A percentile compares a stretch with the other conserved stretches of the same genome.
Conservation (phyloP, 2,797 vertebrate genomes). For the Poecilia picta region DNA sequence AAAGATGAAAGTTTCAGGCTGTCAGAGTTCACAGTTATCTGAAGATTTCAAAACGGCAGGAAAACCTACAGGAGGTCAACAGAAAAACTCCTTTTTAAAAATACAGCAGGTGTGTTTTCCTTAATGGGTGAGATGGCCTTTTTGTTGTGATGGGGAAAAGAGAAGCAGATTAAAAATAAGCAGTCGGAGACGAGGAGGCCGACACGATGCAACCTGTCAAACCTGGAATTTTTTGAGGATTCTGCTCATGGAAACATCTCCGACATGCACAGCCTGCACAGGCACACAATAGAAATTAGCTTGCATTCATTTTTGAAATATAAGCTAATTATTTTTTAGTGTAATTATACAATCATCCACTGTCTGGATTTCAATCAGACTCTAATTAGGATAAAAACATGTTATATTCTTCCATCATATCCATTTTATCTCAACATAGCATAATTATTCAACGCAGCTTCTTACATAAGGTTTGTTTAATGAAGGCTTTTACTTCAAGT, state of each 20-base stretch:
- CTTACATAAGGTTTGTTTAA: slow-evolving; percentile 16
- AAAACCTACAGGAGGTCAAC: slow-evolving; percentile 6
- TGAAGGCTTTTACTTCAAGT: not conserved
- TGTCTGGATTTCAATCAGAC: slow-evolving; percentile 35
- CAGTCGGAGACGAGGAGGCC: slow-evolving; percentile 59
- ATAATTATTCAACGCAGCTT: slow-evolving; percentile 25
- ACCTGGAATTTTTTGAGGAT: slow-evolving; percentile 85
- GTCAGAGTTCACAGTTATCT: slow-evolving; percentile 29
- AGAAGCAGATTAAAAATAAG: slow-evolving; percentile 83
- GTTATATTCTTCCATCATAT: slow-evolving; percentile 7
- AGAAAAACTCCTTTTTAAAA: slow-evolving; percentile 18
- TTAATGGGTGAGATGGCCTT: slow-evolving; percentile 83
- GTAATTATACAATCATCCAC: slow-evolving; percentile 28
- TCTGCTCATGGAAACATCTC: slow-evolving; percentile 87
- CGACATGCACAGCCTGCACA: slow-evolving; percentile 81
- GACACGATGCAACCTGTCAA: slow-evolving; percentile 84
- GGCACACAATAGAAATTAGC: slow-evolving; percentile 53
- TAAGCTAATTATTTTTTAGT: slow-evolving; percentile 29
- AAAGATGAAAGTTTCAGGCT: not conserved
- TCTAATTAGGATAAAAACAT: slow-evolving; percentile 34
- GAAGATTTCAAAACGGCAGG: slow-evolving; percentile 38
- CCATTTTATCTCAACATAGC: slow-evolving; percentile 34
- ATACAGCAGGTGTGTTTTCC: slow-evolving; percentile 28
- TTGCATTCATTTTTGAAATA: slow-evolving; percentile 57
- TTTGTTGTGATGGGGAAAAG: slow-evolving; percentile 86